Evolutionary conservation across 2,113 vertebrate genomes (phyloP).

Genomic region (Nesogale talazaci): DNA sequence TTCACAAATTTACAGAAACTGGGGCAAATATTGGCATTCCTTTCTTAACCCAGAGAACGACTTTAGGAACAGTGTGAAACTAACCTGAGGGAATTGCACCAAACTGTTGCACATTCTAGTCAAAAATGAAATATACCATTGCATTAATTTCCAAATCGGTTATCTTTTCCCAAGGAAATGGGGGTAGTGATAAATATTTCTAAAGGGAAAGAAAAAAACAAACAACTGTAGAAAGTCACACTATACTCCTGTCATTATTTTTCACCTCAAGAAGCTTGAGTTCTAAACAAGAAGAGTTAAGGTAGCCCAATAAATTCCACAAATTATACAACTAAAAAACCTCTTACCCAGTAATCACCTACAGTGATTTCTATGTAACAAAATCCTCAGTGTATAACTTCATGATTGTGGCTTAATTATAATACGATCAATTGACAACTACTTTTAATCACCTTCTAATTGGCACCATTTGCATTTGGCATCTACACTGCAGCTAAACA

Average conservation of each 20-base stretch:
- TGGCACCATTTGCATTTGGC: neutral
- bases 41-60: neutral
- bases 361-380: neutral
- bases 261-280: neutral
- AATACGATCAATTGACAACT: neutral
- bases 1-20: constrained; percentile 25
- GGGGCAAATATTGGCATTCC: neutral
- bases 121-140: constrained; percentile 15
- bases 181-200: neutral
- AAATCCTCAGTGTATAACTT: neutral
- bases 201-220: neutral
- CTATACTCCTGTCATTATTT: neutral
- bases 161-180: neutral
- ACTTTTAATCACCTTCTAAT: neutral
- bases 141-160: neutral
- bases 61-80: neutral
- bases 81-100: neutral
- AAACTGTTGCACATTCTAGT: neutral
- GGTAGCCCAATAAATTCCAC: neutral
- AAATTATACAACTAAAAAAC: neutral
- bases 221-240: neutral
- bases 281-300: neutral
- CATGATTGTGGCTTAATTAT: neutral
- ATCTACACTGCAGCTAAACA: neutral
- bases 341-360: neutral